Percentiles rank a stretch among this genome's conserved stretches.
phyloP scores from a whole-genome alignment of 2,113 vertebrate genomes.

The Puffinus mauretanicus region DNA sequence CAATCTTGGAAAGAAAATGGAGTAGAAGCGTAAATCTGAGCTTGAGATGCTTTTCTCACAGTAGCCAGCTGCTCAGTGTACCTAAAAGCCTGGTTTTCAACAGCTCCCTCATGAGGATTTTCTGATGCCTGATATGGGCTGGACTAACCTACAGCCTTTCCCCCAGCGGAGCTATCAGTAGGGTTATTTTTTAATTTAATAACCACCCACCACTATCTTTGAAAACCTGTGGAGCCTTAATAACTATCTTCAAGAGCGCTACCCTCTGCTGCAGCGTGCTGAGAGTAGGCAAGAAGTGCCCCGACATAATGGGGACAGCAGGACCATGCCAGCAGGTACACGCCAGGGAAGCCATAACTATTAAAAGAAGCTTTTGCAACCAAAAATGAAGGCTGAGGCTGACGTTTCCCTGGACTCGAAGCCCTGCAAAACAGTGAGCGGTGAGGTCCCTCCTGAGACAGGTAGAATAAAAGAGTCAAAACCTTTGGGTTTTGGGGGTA shows the following conservation, averaged over 20 bases:
- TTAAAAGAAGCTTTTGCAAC: neutral
- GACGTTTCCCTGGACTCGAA: neutral
- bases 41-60: neutral
- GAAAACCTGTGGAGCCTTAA: neutral
- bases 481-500: neutral
- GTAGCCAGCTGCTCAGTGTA: neutral
- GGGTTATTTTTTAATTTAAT: neutral
- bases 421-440: neutral
- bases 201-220: neutral
- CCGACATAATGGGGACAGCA: neutral
- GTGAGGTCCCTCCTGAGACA: neutral
- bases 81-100: neutral
- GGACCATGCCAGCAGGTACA: neutral
- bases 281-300: neutral
- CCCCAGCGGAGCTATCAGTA: neutral
- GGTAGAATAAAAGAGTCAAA: neutral
- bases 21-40: neutral
- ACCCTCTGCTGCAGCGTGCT: neutral
- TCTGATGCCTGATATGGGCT: neutral
- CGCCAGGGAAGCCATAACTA: accelerated
- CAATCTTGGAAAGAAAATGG: neutral
- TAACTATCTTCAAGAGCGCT: neutral
- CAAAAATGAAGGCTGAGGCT: neutral
- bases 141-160: neutral
- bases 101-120: neutral